phyloP scores from a whole-genome alignment of 1,140 invertebrate genomes.

The Hyphantria cunea region DNA sequence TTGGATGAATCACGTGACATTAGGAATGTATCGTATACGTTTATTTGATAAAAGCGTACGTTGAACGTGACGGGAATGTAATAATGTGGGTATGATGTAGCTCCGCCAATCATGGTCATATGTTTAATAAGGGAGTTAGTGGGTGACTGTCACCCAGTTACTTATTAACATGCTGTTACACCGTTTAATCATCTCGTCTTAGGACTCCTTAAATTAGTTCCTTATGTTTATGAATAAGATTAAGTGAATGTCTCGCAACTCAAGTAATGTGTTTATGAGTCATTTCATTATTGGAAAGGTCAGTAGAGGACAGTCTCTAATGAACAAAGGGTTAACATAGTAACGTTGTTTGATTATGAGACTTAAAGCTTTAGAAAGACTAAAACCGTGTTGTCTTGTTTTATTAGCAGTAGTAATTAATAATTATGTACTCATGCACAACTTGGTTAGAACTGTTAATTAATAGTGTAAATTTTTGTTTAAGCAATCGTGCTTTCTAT shows the following conservation, averaged over 20 bases:
- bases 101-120: constrained; percentile 52
- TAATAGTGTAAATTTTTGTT: no score
- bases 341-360: no score
- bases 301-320: background rate
- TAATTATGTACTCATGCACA: no score
- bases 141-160: constrained; percentile 18
- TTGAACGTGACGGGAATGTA: constrained; percentile 67
- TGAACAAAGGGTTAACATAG: background rate
- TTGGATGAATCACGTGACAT: constrained; percentile 58
- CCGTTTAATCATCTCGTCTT: constrained; percentile 21
- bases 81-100: constrained; percentile 59
- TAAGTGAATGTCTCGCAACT: constrained; percentile 11
- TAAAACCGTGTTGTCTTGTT: no score
- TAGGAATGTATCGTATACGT: constrained; percentile 54
- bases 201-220: constrained; percentile 27
- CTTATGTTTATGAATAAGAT: constrained; percentile 19
- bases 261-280: background rate
- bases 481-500: no score
- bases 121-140: constrained; percentile 54
- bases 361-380: no score
- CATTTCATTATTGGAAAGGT: background rate
- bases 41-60: constrained; percentile 64
- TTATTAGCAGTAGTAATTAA: no score
- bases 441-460: no score
- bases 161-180: constrained; percentile 33